phyloP scores from a whole-genome alignment of 2,888 invertebrate genomes.

The Allophyes oxyacanthae region DNA sequence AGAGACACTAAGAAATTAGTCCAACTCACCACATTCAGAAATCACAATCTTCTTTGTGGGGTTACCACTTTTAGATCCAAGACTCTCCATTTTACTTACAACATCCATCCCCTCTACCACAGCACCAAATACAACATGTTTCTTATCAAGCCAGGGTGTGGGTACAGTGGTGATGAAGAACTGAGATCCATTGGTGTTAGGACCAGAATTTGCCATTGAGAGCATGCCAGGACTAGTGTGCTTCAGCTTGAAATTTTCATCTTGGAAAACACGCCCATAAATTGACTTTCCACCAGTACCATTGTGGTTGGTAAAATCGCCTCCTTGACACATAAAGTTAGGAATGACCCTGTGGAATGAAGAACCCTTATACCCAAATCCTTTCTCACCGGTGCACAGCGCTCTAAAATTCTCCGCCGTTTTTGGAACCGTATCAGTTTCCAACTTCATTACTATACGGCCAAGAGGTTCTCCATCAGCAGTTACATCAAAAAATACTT shows the following conservation, averaged over 20 bases:
- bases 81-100: conserved; percentile 95
- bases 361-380: conserved; percentile 96
- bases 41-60: conserved; percentile 95
- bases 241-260: conserved; percentile 98
- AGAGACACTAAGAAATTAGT: conserved; percentile 51
- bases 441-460: conserved; percentile 96
- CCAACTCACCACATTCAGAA: conserved; percentile 95
- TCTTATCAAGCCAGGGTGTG: conserved; percentile 97
- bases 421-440: conserved; percentile 96
- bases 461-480: conserved; percentile 95
- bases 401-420: conserved; percentile 98
- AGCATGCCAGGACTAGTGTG: conserved; percentile 96
- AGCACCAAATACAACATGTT: conserved; percentile 98
- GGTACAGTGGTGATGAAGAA: conserved; percentile 98
- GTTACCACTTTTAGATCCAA: conserved; percentile 95
- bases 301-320: conserved; percentile 97
- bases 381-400: conserved; percentile 91
- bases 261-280: conserved; percentile 97
- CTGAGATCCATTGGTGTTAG: conserved; percentile 98
- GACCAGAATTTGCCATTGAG: conserved; percentile 99
- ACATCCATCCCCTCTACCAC: conserved; percentile 98
- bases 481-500: conserved; percentile 96
- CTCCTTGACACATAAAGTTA: conserved; percentile 98
- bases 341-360: conserved; percentile 97
- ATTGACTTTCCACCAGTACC: conserved; percentile 99